Evolutionary conservation across 2,113 vertebrate species (phyloP).

Genomic region (Entomyzon cyanotis): DNA sequence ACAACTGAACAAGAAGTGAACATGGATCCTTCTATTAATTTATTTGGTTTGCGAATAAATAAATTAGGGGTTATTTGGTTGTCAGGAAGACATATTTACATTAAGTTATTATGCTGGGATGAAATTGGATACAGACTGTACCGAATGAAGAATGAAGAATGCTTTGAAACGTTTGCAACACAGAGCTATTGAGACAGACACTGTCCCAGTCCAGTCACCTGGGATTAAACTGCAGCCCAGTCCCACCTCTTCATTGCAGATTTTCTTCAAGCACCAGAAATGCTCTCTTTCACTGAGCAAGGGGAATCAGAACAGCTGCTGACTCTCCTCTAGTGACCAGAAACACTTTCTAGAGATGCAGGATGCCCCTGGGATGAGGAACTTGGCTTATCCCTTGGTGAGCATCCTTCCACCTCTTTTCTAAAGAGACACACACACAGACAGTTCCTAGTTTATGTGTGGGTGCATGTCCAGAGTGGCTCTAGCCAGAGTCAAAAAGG

Average conservation of each 20-base stretch:
- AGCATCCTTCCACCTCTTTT: conserved; percentile 27
- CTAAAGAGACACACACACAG: not conserved
- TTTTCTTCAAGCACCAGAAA: not conserved
- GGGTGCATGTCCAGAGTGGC: not conserved
- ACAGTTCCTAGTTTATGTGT: not conserved
- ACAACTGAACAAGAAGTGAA: not conserved
- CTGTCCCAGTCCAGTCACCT: not conserved
- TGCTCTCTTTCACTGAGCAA: not conserved
- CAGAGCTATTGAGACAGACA: conserved; percentile 34
- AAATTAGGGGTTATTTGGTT: not conserved
- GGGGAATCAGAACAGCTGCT: not conserved
- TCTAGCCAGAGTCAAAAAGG: conserved; percentile 49
- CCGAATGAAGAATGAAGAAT: conserved; percentile 13
- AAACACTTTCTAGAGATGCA: not conserved
- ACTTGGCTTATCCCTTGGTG: not conserved
- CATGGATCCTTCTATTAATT: not conserved
- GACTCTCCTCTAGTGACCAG: not conserved
- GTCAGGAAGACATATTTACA: conserved; percentile 28
- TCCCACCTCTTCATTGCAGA: not conserved
- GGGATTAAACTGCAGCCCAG: not conserved
- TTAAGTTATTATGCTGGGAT: conserved; percentile 27
- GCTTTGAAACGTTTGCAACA: conserved; percentile 17
- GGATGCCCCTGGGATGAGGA: not conserved
- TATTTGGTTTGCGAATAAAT: not conserved
- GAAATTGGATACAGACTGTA: conserved; percentile 31